Conservation (phyloP, 2,888 invertebrate genomes). For the Penaeus monodon region DNA sequence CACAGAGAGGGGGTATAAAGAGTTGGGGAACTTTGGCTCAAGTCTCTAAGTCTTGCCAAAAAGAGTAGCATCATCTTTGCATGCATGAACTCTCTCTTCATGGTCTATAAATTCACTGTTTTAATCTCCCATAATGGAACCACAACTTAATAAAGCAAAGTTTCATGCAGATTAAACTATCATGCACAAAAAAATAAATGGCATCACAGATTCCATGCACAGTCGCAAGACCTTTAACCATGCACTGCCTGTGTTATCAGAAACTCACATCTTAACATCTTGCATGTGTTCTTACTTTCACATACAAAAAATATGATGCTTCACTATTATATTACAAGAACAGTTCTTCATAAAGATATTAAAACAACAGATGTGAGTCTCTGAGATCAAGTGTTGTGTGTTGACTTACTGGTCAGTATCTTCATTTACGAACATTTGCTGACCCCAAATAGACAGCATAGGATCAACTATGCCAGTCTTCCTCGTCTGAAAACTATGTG, state of each 20-base stretch:
- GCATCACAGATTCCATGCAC: neutral
- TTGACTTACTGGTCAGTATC: constrained; percentile 94
- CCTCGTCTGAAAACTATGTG: constrained; percentile 75
- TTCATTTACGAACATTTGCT: constrained; percentile 93
- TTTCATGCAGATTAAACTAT: too few relatives aligned
- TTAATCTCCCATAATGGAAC: neutral
- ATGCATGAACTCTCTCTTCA: too few relatives aligned
- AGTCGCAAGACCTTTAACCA: constrained; percentile 24
- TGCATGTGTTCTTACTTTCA: too few relatives aligned
- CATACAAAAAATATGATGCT: too few relatives aligned
- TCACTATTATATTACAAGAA: too few relatives aligned
- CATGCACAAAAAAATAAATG: neutral
- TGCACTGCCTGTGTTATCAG: constrained; percentile 25
- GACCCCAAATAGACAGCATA: constrained; percentile 98
- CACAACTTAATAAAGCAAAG: neutral
- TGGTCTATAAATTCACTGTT: too few relatives aligned
- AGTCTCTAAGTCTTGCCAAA: too few relatives aligned
- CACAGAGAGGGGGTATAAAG: too few relatives aligned
- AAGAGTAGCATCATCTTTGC: too few relatives aligned
- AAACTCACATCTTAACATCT: constrained; percentile 10
- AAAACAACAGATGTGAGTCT: constrained; percentile 26
- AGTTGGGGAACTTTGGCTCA: too few relatives aligned
- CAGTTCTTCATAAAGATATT: too few relatives aligned
- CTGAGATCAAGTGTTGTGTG: constrained; percentile 25
- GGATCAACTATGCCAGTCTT: constrained; percentile 98